Base-by-base conservation (phyloP, 2,888 invertebrate species). In the Masnerella sp. region DNA sequence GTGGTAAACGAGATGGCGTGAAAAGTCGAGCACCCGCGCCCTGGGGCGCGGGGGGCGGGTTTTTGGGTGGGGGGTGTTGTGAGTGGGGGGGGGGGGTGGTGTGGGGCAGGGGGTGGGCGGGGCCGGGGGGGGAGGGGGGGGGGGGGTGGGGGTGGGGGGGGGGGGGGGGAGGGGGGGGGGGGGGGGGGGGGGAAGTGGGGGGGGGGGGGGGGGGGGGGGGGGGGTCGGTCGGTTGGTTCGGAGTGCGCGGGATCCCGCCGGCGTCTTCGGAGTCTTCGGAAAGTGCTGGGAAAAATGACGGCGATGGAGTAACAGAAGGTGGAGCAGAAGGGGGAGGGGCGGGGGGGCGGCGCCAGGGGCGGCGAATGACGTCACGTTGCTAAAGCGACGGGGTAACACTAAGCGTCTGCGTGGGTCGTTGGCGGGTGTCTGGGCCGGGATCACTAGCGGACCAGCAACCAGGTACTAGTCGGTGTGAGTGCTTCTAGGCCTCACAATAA, bases 371-470 rank as follows among this genome's bases (percentile, higher is more conserved):
- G 87, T 87, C 87, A 87, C 85, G 87, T 86, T 87, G 85, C 87
- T 87, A 87, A 85, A 87, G 87, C 86, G 85, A 87, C 87, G 85
- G 84, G 82, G 83, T 84, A 84, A 83, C 83, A 83, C 81, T 81
- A 81, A 84, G 85, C 84, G 85, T 84, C 84, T 86, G 86, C 85
- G 85, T 85, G 81, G 83, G 84, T 80, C 82, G 82, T 79, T 80
- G 82, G 80, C 80, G 83, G 82, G 82, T 82, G 83, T 83, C 86
- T 83, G 85, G 85, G 85, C 79, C 81, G 84, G 83, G 86, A 87
- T 87, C 87, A 87, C 87, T 87, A 87, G 85, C 84, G 83, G 81
- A 84, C 85, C 83, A 83, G 85, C n/a, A n/a, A n/a, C n/a, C n/a
- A n/a, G n/a, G n/a, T n/a, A n/a, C 83, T 83, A 83, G 79, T 82